Evolutionary conservation across 2,113 vertebrate genomes (phyloP), one percentile per base, ranked within the genome.

Genomic region (Heterocephalus glaber): DNA sequence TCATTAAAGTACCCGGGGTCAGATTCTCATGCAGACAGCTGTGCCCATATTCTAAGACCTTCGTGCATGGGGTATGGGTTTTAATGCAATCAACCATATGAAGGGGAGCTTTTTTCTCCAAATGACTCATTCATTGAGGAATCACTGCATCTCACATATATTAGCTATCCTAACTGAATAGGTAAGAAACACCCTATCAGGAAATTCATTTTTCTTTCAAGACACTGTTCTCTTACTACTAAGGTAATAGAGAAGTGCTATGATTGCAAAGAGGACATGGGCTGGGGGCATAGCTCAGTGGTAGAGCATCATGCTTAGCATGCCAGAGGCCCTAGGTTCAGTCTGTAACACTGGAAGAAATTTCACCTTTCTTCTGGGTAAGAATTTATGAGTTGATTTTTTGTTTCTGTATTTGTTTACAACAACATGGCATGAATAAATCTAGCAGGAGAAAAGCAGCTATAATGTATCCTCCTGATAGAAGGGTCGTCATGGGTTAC

Each of bases 81-180:
- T 41, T 47, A 80, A 86, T 22, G 22, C 72, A 95, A 30, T 56
- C 28, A 86, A 76, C 14, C 11, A 84, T 22, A 74, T 4, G 35
- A 0, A 91, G n/a, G 44, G 22, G 26, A 49, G 17, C 24, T 35
- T 80, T 68, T 63, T 28, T 33, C 49, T 72, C 30, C 77, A 60
- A 38, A 58, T 24, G 68, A 93, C 49, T 96, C 16, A 52, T 63
- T 83, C 95, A 95, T 63, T 63, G 86, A 95, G 82, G 89, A 86
- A 92, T 85, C 68, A 84, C 11, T 77, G 16, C 16, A 72, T 38
- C 80, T 94, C 10, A n/a, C 76, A 30, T 70, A 74, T 56, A 79
- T 65, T 70, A 44, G 20, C 14, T 96, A 74, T 17, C 52, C 52
- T 93, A 93, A 95, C 30, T 89, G 49, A 95, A 92, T 74, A 94